Evolutionary conservation across 2,888 invertebrate genomes (phyloP), one percentile per base, ranked within the genome.

Genomic region (Camponotus fellah): DNA sequence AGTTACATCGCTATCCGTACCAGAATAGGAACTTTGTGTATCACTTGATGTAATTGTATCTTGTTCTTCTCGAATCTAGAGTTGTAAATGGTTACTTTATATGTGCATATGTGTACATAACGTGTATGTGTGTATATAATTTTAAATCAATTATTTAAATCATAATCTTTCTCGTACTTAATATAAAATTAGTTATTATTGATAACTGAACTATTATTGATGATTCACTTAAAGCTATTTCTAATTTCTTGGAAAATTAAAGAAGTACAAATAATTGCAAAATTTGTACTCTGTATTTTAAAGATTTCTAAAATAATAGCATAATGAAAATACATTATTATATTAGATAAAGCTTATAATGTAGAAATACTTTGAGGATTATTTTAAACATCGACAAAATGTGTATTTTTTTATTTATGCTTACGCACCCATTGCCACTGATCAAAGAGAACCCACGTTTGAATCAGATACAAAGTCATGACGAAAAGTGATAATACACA

Each of bases 401-500:
- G 14, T 14, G 17, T n/a, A 8, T 2, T 49, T 49, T 60, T 60
- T 49, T 34, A 17, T n/a, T 68, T 43, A 2, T n/a, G 26, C 2
- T 56, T 32, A 26, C 81, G 77, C 84, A 94, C 94, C 93, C 91
- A 93, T 71, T 46, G 82, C 88, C 91, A 92, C 46, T 84, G 85
- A 46, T 94, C 94, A 71, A 85, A 87, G 3, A 92, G 81, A 4
- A 93, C 79, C 94, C 94, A 95, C 37, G 88, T 88, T 43, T 94
- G 93, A 32, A 94, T 72, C 5, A 94, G 87, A 81, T 94, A 94
- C n/a, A 94, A 40, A 37, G 83, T 76, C 90, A 93, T 92, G n/a
- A 90, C 90, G 40, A 93, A 90, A n/a, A 95, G 89, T 26, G 94
- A 94, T 17, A 94, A 26, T 21, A 94, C 89, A 80, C 94, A 94